Conservation (phyloP, 2,113 vertebrate genomes). For the Tympanuchus pallidicinctus region DNA sequence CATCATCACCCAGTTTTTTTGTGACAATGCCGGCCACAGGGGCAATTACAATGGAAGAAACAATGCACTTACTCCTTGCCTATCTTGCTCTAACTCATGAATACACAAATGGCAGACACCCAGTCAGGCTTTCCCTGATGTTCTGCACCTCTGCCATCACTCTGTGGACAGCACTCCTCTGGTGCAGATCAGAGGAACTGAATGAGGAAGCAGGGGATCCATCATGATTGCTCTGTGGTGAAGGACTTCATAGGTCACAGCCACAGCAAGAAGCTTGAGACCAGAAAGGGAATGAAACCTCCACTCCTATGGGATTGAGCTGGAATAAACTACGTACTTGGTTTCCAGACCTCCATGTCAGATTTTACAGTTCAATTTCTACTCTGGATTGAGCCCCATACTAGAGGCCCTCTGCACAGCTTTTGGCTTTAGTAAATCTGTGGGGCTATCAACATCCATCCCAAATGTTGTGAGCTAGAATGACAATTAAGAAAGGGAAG, state of each 20-base stretch:
- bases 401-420: neutral
- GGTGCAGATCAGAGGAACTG: neutral
- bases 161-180: neutral
- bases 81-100: neutral
- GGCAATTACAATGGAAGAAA: neutral
- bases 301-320: neutral
- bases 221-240: neutral
- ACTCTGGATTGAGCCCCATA: neutral
- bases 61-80: accelerated
- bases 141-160: neutral
- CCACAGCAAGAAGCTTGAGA: neutral
- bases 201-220: neutral
- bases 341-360: neutral
- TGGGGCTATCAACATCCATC: neutral
- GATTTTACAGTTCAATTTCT: neutral
- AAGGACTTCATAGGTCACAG: neutral
- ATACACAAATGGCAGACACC: neutral
- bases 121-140: neutral
- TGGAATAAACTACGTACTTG: neutral
- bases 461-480: neutral
- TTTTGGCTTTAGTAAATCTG: neutral
- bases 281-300: neutral
- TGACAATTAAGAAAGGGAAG: neutral
- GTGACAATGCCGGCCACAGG: neutral
- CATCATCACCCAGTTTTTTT: neutral